A percentile compares a stretch with the other conserved stretches of the same genome.
Evolutionary conservation across 1,140 invertebrate genomes (phyloP).

Genomic region (Mylabris phalerata): DNA sequence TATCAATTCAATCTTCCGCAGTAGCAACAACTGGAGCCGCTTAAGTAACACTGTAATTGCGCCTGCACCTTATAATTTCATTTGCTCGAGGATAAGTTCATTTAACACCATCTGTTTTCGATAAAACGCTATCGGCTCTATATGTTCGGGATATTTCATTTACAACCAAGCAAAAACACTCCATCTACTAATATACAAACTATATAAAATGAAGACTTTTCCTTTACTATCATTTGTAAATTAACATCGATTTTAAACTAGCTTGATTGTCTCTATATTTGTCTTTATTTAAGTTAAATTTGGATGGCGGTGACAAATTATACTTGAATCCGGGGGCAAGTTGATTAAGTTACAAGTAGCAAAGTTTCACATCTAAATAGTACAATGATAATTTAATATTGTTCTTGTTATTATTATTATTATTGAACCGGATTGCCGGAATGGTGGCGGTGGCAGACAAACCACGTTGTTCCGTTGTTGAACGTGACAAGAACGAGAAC

Average conservation of each 20-base stretch:
- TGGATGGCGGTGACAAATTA: too few species aligned
- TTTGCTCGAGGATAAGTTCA: slow-evolving; percentile 27
- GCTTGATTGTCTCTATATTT: neutral
- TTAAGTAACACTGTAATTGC: slow-evolving; percentile 27
- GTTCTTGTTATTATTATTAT: neutral
- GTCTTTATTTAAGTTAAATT: too few species aligned
- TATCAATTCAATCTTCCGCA: slow-evolving; percentile 24
- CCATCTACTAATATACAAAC: neutral
- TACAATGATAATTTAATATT: slow-evolving; percentile 1
- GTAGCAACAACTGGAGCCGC: slow-evolving; percentile 25
- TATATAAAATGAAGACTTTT: too few species aligned
- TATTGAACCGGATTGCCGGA: too few species aligned
- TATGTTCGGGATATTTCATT: slow-evolving; percentile 9
- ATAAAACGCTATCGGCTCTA: slow-evolving; percentile 12
- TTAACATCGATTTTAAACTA: too few species aligned
- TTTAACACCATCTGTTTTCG: slow-evolving; percentile 26
- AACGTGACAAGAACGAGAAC: neutral
- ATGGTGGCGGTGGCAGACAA: too few species aligned
- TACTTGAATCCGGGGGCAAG: neutral
- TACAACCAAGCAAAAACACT: slow-evolving; percentile 7
- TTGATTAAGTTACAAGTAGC: neutral
- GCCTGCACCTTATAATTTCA: slow-evolving; percentile 32
- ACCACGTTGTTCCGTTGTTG: neutral
- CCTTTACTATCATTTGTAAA: too few species aligned
- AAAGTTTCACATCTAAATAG: neutral